A percentile compares a stretch with the other conserved stretches of the same genome.
These are phyloP conservation scores for Alviniconcha strummeri DNA, from an alignment of 2,888 invertebrate genomes.

Conservation along the genomic window DNA sequence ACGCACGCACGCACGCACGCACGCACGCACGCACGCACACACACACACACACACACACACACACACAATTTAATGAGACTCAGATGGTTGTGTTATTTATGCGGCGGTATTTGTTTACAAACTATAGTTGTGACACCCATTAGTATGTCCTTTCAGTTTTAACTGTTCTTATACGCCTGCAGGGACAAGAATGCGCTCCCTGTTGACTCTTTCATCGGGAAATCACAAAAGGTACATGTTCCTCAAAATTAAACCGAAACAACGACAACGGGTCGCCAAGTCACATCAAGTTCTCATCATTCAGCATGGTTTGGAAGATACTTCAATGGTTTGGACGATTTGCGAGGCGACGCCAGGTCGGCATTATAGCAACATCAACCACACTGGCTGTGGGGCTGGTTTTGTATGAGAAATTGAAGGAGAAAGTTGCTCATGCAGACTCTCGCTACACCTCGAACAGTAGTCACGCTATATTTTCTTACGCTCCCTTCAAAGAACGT, in stretches of 20 bases:
- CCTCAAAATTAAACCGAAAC: neutral
- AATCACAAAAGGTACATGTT: too few species aligned
- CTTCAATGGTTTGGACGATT: slow-evolving; percentile 35
- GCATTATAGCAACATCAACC: slow-evolving; percentile 30
- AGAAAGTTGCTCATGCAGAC: slow-evolving; percentile 16
- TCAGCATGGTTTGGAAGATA: neutral
- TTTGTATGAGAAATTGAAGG: slow-evolving; percentile 43
- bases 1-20: too few species aligned
- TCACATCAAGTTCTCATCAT: too few species aligned
- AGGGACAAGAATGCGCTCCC: too few species aligned
- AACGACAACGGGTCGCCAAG: too few species aligned
- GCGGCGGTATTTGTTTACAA: neutral
- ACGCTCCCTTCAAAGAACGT: too few species aligned
- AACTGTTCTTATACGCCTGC: neutral
- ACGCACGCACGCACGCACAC: too few species aligned
- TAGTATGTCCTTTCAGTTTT: neutral
- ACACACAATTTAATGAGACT: too few species aligned
- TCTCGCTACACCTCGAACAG: neutral
- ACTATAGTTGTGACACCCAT: neutral
- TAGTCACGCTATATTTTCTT: too few species aligned
- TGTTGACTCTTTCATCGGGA: too few species aligned
- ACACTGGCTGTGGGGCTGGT: slow-evolving; percentile 47
- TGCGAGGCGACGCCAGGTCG: neutral
- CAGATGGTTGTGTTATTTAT: too few species aligned
- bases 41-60: too few species aligned